Evolutionary conservation across 2,888 invertebrate genomes (phyloP).

Genomic region (Tillus elongatus): DNA sequence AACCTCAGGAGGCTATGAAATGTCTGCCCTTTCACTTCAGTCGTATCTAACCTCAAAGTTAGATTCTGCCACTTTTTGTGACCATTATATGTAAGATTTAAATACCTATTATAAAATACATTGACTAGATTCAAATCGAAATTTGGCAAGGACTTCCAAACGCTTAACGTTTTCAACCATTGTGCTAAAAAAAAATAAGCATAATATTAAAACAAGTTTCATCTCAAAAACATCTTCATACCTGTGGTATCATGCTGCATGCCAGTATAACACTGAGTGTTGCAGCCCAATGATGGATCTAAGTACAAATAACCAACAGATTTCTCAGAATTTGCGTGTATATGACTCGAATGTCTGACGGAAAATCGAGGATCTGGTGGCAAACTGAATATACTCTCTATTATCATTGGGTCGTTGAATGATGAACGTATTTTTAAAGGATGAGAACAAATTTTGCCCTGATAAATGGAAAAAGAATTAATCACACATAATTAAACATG

Average conservation of each 20-base stretch:
- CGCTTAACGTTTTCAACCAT: constrained; percentile 56
- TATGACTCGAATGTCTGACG: constrained; percentile 43
- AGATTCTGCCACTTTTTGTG: constrained; percentile 53
- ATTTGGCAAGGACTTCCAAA: constrained; percentile 59
- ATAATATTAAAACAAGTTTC: constrained; percentile 10
- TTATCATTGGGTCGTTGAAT: constrained; percentile 71
- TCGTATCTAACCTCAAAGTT: constrained; percentile 67
- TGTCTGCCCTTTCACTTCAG: constrained; percentile 55
- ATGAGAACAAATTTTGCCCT: constrained; percentile 71
- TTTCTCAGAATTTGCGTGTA: constrained; percentile 45
- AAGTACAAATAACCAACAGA: constrained; percentile 56
- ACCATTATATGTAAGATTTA: constrained; percentile 44
- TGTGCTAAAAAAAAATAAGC: constrained; percentile 44
- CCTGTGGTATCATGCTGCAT: constrained; percentile 57
- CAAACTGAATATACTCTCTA: constrained; percentile 55
- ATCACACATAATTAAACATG: too few relatives aligned
- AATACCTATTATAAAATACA: constrained; percentile 51
- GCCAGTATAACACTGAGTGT: constrained; percentile 67
- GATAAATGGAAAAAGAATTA: too few relatives aligned
- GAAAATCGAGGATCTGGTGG: constrained; percentile 55
- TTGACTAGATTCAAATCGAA: constrained; percentile 59
- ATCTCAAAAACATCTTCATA: constrained; percentile 35
- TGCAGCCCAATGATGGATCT: constrained; percentile 64
- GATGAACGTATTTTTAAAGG: constrained; percentile 73
- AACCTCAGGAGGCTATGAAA: constrained; percentile 58